phyloP scores from a whole-genome alignment of 2,113 vertebrate genomes.

The Dascyllus trimaculatus region DNA sequence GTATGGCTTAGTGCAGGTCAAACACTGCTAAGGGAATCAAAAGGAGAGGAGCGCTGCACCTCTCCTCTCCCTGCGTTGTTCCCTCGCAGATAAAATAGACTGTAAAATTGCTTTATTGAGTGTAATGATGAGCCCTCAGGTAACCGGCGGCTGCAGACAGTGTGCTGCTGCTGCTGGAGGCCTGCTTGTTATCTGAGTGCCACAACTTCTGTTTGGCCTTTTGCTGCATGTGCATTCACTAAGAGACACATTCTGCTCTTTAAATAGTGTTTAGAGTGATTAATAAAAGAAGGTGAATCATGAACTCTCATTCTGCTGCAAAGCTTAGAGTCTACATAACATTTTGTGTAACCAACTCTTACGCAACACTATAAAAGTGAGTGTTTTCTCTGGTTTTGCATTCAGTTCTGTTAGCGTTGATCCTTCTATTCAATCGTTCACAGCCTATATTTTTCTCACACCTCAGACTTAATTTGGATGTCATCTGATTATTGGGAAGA shows the following conservation, averaged over 20 bases:
- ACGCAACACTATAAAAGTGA: not conserved
- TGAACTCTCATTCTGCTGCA: not conserved
- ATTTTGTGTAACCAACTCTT: constrained; percentile 1
- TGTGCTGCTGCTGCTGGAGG: constrained; percentile 40
- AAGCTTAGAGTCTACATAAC: constrained; percentile 8
- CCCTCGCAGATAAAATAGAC: constrained; percentile 79
- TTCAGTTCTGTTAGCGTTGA: not conserved
- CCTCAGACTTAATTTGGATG: constrained; percentile 20
- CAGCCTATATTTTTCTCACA: constrained; percentile 5
- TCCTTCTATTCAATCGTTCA: constrained; percentile 6
- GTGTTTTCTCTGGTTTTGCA: not conserved
- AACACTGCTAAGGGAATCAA: constrained; percentile 71
- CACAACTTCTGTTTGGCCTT: constrained; percentile 42
- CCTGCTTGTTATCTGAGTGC: constrained; percentile 55
- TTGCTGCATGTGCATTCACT: constrained; percentile 31
- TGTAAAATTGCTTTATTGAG: constrained; percentile 86
- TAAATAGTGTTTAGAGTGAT: not conserved
- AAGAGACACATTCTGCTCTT: constrained; percentile 12
- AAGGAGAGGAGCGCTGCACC: constrained; percentile 64
- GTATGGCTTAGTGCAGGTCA: constrained; percentile 71
- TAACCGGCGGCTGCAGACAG: constrained; percentile 56
- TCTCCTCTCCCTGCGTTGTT: constrained; percentile 57
- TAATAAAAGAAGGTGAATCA: not conserved
- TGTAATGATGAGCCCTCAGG: constrained; percentile 80
- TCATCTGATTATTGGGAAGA: constrained; percentile 55